Conservation (phyloP, 35 echinoderm and acorn worm genomes). For the Chiridota heheva region DNA sequence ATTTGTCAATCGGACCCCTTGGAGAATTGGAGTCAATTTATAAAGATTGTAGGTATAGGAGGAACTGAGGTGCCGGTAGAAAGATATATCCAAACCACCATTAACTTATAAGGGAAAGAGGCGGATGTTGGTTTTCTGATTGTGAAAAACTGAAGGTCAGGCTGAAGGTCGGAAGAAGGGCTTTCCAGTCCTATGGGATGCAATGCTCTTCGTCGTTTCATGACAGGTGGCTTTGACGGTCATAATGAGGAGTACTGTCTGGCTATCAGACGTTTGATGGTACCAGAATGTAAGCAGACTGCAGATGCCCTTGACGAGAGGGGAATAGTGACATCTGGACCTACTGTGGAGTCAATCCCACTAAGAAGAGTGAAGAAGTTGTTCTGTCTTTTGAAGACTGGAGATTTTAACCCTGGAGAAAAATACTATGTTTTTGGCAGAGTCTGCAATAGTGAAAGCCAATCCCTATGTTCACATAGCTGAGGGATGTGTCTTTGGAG, state of each 20-base stretch:
- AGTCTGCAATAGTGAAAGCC: background rate
- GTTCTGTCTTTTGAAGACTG: background rate
- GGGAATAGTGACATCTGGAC: background rate
- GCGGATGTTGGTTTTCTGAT: conserved; percentile 9
- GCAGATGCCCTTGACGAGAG: too few relatives aligned
- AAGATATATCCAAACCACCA: conserved; percentile 31
- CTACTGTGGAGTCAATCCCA: background rate
- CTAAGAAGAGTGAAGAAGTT: background rate
- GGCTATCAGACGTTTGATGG: too few relatives aligned
- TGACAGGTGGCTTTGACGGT: background rate
- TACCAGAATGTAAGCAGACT: too few relatives aligned
- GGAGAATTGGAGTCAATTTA: background rate
- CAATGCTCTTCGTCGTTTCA: conserved; percentile 19
- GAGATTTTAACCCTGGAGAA: background rate
- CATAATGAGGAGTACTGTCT: conserved; percentile 1
- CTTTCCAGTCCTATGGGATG: conserved; percentile 44
- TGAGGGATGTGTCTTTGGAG: background rate
- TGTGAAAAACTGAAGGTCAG: background rate
- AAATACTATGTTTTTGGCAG: background rate
- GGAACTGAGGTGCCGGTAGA: conserved; percentile 23
- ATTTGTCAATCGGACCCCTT: background rate
- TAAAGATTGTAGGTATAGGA: conserved; percentile 40
- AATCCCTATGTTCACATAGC: background rate
- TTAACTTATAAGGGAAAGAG: conserved; percentile 4
- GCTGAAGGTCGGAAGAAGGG: background rate